These are phyloP conservation scores for Bombyx mori DNA, from an alignment of 1,140 invertebrate species.

Conservation along the genomic window ASM3026992v2 NC_085121.1:8688501-8689000, in stretches of 20 bases:
- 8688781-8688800: no score
- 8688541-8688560: no score
- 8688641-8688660: constrained; percentile 34
- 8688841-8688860: no score
- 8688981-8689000: constrained; percentile 49
- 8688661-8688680: constrained; percentile 51
- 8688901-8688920: constrained; percentile 12
- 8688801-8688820: no score
- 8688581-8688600: constrained; percentile 13
- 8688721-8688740: not conserved
- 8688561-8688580: no score
- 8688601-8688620: constrained; percentile 39
- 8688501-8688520: no score
- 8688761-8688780: no score
- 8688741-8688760: no score
- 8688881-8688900: no score
- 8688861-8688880: no score
- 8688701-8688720: constrained; percentile 32
- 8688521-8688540: no score
- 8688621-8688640: constrained; percentile 31
- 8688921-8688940: constrained; percentile 54
- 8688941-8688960: constrained; percentile 46
- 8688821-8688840: no score
- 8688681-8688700: constrained; percentile 49
- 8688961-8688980: constrained; percentile 46